Evolutionary conservation across 2,113 vertebrate genomes (phyloP), one percentile per base, ranked within the genome.

Genomic region (Ranitomeya variabilis): DNA sequence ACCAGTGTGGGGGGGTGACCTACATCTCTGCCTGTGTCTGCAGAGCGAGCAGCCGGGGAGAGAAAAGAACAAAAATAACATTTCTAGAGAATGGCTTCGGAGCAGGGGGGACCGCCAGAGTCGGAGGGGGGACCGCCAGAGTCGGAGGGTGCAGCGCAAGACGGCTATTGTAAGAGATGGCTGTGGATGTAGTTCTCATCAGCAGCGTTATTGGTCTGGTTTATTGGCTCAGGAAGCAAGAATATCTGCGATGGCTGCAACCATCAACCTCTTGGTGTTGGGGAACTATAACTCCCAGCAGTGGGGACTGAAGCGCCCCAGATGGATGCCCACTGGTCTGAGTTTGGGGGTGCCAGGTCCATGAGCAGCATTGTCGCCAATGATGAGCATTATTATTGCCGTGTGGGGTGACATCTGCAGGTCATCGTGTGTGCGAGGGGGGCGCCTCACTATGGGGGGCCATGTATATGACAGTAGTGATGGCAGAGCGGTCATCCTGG

Each of bases 21-120:
- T 87, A 87, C 86, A 87, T 87, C 76, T 80, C 19, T 18, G 19
- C 76, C 57, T 31, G 73, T 64, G 85, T 60, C 57, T 73, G 82
- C 84, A 81, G 78, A 13, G 19, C 12, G 37, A 79, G 45, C 54
- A 21, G 54, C 77, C 79, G 7, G 15, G 15, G 16, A 26, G 21
- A 18, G 31, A 15, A 74, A 19, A 76, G 73, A 76, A 21, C 73
- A 76, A 52, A 76, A 76, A 51, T 18, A 76, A 52, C 73, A 74
- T 74, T 51, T 74, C 76, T 18, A 54, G 73, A 76, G 76, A 2
- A 54, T 54, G 12, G 19, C 19, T 79, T 21, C 51, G 5, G 6
- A 7, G 21, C n/a, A 14, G 76, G 45, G 74, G 2, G 4, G 74
- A 11, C 18, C 37, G 37, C 37, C 37, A 45, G 37, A 3, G 3